phyloP scores from a whole-genome alignment of 2,888 invertebrate species.

The Uropetala carovei region DNA sequence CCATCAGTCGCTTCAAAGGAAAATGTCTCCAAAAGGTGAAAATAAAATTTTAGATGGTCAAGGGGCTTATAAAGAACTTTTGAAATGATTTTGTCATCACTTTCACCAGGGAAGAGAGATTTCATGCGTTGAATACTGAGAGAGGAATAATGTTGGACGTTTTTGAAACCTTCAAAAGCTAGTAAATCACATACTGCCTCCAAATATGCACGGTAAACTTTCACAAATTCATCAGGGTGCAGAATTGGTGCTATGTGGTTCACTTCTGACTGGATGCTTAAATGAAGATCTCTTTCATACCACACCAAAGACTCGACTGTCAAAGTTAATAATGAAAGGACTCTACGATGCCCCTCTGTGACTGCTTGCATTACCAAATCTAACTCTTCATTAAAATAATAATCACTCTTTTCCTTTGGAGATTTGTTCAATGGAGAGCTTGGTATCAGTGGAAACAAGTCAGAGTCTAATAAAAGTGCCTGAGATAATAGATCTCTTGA shows the following conservation, averaged over 20 bases:
- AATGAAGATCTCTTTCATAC: not conserved
- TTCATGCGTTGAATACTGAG: not conserved
- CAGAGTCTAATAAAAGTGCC: not conserved
- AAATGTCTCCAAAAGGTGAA: not conserved
- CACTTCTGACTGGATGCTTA: conserved; percentile 78
- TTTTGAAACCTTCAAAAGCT: conserved; percentile 83
- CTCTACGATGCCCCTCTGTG: conserved; percentile 8
- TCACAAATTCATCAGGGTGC: conserved; percentile 84
- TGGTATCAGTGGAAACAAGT: conserved; percentile 38
- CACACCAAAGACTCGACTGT: conserved; percentile 17
- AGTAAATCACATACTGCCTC: conserved; percentile 85
- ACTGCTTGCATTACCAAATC: conserved; percentile 48
- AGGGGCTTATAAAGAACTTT: not conserved
- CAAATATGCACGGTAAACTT: conserved; percentile 84
- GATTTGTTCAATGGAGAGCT: conserved; percentile 40
- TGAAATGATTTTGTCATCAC: not conserved
- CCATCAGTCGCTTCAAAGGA: not conserved
- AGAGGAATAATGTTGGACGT: conserved; percentile 74
- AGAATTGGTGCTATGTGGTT: conserved; percentile 83
- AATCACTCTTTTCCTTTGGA: not conserved
- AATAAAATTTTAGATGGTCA: not conserved
- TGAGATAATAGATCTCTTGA: conserved; percentile 33
- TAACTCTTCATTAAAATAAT: not conserved
- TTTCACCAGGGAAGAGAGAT: conserved; percentile 3
- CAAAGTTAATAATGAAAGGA: conserved; percentile 20